Base-by-base conservation (phyloP, 2,888 invertebrate genomes). In the Archips crataeganus region DNA sequence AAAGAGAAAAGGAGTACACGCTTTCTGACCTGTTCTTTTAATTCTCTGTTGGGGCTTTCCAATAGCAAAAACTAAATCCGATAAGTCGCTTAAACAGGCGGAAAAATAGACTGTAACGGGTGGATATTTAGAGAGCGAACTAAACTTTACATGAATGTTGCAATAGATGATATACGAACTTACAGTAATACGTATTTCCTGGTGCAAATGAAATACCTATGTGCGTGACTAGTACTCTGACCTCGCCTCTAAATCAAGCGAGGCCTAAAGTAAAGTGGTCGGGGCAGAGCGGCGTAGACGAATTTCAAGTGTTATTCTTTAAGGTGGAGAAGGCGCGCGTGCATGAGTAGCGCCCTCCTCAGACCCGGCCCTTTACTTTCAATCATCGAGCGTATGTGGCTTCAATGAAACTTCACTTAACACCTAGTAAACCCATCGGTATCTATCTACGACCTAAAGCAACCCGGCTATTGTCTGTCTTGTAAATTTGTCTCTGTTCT, bases 261-360 rank as follows among this genome's bases (percentile, higher is more conserved):
- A 23, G 49, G 60, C 70, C 63, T 68, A 74, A 75, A 71, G 71
- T 75, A 75, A 75, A 75, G 72, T 71, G 71, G 75, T 57, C 64
- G 64, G 51, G 36, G 60, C 70, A 51, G 61, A 65, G 74, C 66
- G 66, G 62, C 66, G 74, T 74, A 71, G 71, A 74, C 74, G 74
- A 74, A 71, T 66, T 62, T 74, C 66, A 71, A 74, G 74, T 74
- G 74, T 70, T 74, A 71, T 66, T 74, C 62, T 74, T 71, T 71
- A 74, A 69, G 66, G 71, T 74, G 66, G 71, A 74, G 74, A 74
- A 70, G 74, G 49, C 71, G 74, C 74, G 74, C 74, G 74, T 74
- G 74, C 74, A 74, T 10, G 74, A 74, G 74, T 74, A 71, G 65
- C 74, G 54, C 65, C 67, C 57, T 39, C 32, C 57, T 32, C 32